Conservation (phyloP, 2,888 invertebrate genomes). For the Coleophora flavipennella region DNA sequence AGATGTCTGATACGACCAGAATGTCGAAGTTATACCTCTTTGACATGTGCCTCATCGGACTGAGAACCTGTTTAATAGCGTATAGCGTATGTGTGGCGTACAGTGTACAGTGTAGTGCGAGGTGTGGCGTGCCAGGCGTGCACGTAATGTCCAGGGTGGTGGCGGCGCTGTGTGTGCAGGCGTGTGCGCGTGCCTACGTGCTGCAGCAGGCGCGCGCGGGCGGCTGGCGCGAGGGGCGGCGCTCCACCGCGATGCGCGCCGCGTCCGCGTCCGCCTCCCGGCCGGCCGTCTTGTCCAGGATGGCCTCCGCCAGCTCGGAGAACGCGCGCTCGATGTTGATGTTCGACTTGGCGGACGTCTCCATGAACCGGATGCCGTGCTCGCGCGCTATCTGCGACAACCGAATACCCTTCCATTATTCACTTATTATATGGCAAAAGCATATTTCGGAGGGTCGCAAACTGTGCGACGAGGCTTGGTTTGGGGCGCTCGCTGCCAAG, state of each 20-base stretch:
- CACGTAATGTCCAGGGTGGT: too few species aligned
- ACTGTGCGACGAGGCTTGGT: too few species aligned
- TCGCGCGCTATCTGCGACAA: constrained; percentile 91
- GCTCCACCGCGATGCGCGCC: constrained; percentile 77
- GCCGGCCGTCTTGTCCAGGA: constrained; percentile 91
- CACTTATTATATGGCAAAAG: too few species aligned
- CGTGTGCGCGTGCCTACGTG: constrained; percentile 26
- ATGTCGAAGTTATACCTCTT: too few species aligned
- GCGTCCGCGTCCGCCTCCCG: constrained; percentile 81
- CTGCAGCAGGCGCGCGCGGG: constrained; percentile 67
- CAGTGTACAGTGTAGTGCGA: background rate
- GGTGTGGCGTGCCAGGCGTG: background rate
- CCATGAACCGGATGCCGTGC: constrained; percentile 96
- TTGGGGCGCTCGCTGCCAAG: too few species aligned
- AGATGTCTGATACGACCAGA: too few species aligned
- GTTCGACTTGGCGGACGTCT: constrained; percentile 97
- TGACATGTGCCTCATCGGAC: too few species aligned
- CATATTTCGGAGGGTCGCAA: too few species aligned
- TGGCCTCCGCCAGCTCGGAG: constrained; percentile 94
- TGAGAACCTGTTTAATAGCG: too few species aligned
- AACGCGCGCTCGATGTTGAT: constrained; percentile 97
- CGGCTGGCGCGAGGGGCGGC: constrained; percentile 76
- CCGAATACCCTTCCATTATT: too few species aligned
- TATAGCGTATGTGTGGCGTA: too few species aligned
- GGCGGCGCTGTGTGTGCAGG: background rate